These are phyloP conservation scores for Sebastes vulpes DNA, from an alignment of 2,797 vertebrate species.

Conservation along the genomic window DNA sequence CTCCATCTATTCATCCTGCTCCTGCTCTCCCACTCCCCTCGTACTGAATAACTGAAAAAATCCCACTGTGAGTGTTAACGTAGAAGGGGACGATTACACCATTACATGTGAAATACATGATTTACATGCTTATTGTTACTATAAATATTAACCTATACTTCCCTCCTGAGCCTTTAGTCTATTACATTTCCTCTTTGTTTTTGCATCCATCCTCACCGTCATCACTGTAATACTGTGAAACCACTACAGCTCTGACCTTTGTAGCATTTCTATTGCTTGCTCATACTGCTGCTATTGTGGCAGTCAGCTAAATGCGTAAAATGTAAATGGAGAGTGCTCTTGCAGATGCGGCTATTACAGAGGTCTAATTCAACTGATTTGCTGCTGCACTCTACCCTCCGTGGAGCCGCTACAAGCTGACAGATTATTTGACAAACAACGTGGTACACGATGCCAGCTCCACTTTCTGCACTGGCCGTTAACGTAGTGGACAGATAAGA, in stretches of 20 bases:
- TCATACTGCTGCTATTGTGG: constrained; percentile 5
- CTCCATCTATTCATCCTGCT: not conserved
- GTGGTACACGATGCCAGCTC: constrained; percentile 18
- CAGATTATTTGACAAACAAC: constrained; percentile 60
- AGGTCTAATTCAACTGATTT: constrained; percentile 63
- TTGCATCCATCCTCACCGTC: not conserved
- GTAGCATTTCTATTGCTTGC: constrained; percentile 2
- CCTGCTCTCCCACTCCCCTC: not conserved
- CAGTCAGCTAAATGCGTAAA: constrained; percentile 35
- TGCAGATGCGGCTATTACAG: constrained; percentile 34
- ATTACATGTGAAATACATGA: constrained; percentile 4
- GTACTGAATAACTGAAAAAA: not conserved
- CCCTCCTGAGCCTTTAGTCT: not conserved
- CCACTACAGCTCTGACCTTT: constrained; percentile 62
- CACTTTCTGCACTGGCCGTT: constrained; percentile 20
- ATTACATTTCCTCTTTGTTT: not conserved
- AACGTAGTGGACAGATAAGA: constrained; percentile 40
- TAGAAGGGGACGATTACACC: not conserved
- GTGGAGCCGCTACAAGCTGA: constrained; percentile 46
- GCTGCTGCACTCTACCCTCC: constrained; percentile 24
- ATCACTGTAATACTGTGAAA: constrained; percentile 1
- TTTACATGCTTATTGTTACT: not conserved
- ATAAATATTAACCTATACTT: not conserved
- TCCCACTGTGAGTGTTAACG: not conserved
- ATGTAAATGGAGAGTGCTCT: constrained; percentile 29